A percentile compares a stretch with the other conserved stretches of the same genome.
Conservation (phyloP, 92 coral and sea anemone species). For the Pocillopora grandis region DNA sequence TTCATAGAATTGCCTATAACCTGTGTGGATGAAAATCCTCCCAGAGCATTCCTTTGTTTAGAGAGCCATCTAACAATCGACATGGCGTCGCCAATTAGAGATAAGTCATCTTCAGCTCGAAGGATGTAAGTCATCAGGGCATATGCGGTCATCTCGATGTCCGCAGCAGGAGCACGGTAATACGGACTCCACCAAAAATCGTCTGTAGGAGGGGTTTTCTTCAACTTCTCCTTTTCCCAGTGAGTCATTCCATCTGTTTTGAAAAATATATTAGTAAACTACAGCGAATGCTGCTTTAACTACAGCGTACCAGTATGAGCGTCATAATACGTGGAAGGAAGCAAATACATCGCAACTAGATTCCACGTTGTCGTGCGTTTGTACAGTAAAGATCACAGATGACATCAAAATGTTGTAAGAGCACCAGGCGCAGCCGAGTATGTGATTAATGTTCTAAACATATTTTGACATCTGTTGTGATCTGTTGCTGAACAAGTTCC, state of each 20-base stretch:
- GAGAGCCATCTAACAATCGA: constrained; percentile 90
- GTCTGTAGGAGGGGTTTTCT: constrained; percentile 20
- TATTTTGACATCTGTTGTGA: too few species aligned
- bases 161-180: constrained; percentile 72
- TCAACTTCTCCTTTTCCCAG: constrained; percentile 65
- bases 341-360: too few species aligned
- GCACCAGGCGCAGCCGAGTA: too few species aligned
- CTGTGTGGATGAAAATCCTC: constrained; percentile 98
- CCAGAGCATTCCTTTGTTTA: constrained; percentile 82
- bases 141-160: constrained; percentile 93
- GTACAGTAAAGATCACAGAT: too few species aligned
- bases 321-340: too few species aligned
- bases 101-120: constrained; percentile 28
- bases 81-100: constrained; percentile 48
- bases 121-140: constrained; percentile 81
- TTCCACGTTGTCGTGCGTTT: too few species aligned
- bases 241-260: constrained; percentile 63
- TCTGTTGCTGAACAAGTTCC: too few species aligned
- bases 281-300: too few species aligned
- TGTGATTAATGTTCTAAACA: too few species aligned
- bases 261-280: not conserved
- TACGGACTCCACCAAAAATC: constrained; percentile 50
- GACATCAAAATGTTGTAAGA: too few species aligned
- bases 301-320: too few species aligned
- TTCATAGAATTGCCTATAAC: constrained; percentile 27